These are phyloP conservation scores for Ophion ventricosus DNA, from an alignment of 2,888 invertebrate genomes.

Conservation along the genomic window DNA sequence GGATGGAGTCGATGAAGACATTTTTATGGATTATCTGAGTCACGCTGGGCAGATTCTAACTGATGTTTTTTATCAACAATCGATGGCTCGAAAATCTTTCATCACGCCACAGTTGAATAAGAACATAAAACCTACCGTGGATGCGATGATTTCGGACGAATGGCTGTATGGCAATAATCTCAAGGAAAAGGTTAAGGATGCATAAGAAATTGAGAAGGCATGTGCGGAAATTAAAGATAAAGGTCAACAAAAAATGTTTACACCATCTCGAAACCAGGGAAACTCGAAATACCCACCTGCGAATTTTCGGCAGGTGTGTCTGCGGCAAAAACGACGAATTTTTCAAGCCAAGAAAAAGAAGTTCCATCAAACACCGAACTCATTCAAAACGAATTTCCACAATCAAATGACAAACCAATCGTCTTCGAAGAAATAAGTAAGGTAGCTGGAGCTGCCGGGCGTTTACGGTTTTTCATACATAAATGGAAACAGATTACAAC, in stretches of 20 bases:
- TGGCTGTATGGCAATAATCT: neutral
- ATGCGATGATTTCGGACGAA: neutral
- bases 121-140: neutral
- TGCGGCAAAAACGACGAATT: neutral
- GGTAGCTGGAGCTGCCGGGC: neutral
- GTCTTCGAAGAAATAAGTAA: neutral
- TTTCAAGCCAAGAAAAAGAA: neutral
- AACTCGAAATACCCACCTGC: neutral
- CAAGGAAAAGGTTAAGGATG: neutral
- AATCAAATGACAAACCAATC: neutral
- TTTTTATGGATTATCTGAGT: too few species aligned
- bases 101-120: neutral
- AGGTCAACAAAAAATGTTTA: neutral
- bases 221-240: too few species aligned
- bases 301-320: neutral
- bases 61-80: too few species aligned
- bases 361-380: neutral
- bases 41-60: too few species aligned
- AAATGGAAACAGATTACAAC: neutral
- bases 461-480: neutral
- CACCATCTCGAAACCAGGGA: neutral
- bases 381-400: neutral
- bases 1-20: too few species aligned
- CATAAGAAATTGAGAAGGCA: neutral
- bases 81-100: too few species aligned